phyloP scores from a whole-genome alignment of 53 echinoderm and acorn worm genomes.

The Hippasteria phrygiana region DNA sequence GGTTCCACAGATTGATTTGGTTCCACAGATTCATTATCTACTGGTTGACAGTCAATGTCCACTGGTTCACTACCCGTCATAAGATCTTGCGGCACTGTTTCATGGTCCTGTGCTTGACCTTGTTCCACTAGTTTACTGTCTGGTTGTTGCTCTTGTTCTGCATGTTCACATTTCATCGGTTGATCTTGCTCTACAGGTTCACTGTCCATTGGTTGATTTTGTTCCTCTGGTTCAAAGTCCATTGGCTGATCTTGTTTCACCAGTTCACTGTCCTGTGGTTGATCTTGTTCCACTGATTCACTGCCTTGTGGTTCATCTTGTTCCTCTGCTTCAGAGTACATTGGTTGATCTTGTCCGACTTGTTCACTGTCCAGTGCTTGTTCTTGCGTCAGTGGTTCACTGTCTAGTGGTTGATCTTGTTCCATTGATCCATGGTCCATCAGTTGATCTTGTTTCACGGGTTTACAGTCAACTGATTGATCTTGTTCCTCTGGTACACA shows the following conservation, averaged over 20 bases:
- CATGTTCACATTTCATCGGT: neutral
- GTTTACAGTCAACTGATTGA: neutral
- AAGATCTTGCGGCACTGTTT: neutral
- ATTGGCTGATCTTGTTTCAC: neutral
- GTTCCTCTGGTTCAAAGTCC: neutral
- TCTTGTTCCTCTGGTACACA: neutral
- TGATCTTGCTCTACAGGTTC: conserved; percentile 28
- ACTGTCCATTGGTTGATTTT: conserved; percentile 1
- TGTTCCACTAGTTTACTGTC: neutral
- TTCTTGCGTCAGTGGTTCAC: neutral
- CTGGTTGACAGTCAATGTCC: too few species aligned
- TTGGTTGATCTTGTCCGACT: neutral
- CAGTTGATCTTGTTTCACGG: neutral
- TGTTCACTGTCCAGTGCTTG: neutral
- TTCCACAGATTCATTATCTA: too few species aligned
- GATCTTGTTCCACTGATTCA: neutral
- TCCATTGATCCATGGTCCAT: neutral
- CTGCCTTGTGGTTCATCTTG: neutral
- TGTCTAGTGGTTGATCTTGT: neutral
- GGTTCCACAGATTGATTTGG: neutral
- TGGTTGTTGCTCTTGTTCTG: neutral
- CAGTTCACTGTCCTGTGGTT: neutral
- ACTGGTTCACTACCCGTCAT: neutral
- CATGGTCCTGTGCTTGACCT: neutral
- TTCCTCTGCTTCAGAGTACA: neutral